Evolutionary conservation across 1,140 invertebrate species (phyloP), one percentile per base, ranked within the genome.

Genomic region (Eriocheir sinensis): DNA sequence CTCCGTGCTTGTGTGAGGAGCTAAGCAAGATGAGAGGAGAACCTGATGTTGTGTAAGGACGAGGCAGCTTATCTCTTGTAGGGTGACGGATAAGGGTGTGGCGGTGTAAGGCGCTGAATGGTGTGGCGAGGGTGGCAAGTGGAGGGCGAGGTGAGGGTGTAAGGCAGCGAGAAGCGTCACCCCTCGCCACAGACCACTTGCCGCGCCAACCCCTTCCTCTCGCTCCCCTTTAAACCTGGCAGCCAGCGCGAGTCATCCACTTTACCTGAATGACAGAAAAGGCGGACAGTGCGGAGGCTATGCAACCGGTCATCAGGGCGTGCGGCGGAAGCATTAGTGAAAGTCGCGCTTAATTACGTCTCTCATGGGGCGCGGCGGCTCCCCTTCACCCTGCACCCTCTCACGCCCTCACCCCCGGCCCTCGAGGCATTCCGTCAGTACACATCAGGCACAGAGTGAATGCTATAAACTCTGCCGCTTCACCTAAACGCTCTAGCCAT

Each of bases 341-440:
- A 85, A 92, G 91, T 92, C 91, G 81, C 53, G 91, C 34, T 85
- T 92, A 92, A 92, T 92, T 92, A 92, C 91, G 12, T 79, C 38
- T 40, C 81, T 83, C 34, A 92, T 83, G 91, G 91, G 12, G 72
- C 72, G 72, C 80, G 27, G 36, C 41, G 34, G 48, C 91, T 80
- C n/a, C 27, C 30, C 36, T 30, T 60, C 34, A 34, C 9, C 90
- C 34, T 53, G 17, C 83, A 30, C 44, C 79, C 91, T 21, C 9
- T 34, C 36, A 27, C 40, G 36, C 36, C 72, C 90, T 41, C n/a
- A 21, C 30, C 72, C 21, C 27, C 36, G 36, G 21, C 30, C 27
- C 21, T 2, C 60, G n/a, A n/a, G n/a, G n/a, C 21, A 72, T 72
- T 72, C 21, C n/a, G 60, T 72, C 60, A 72, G 60, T n/a, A 72